A percentile compares a stretch with the other conserved stretches of the same genome.
Conservation (phyloP, 2,113 vertebrate species). For the Butorides virescens region DNA sequence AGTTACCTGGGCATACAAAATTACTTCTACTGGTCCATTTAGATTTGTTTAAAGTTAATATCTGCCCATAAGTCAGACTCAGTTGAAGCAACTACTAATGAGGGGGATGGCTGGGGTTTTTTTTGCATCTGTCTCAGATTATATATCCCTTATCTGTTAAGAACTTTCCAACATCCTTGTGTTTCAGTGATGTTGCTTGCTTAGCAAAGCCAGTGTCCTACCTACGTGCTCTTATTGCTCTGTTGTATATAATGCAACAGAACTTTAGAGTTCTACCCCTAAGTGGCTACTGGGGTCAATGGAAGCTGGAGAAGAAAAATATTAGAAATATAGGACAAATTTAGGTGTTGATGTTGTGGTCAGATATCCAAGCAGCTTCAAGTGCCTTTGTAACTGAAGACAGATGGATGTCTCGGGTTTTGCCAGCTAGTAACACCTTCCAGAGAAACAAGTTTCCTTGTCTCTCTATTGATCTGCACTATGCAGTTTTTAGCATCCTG, state of each 20-base stretch:
- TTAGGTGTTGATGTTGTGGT: not conserved
- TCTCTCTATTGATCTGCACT: not conserved
- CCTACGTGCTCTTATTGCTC: not conserved
- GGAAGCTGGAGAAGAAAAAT: not conserved
- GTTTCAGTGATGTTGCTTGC: conserved; percentile 20
- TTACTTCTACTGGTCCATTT: not conserved
- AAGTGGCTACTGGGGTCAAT: not conserved
- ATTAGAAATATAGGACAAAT: not conserved
- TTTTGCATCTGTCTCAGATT: not conserved
- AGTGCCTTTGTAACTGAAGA: not conserved
- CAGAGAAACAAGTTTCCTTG: not conserved
- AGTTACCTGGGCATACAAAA: not conserved
- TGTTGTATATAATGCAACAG: not conserved
- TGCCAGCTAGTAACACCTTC: not conserved
- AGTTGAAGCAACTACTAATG: conserved; percentile 50
- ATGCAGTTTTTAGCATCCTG: not conserved
- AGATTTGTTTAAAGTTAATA: not conserved
- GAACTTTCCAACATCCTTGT: conserved; percentile 9
- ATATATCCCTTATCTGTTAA: not conserved
- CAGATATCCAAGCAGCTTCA: not conserved
- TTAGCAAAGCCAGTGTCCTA: not conserved
- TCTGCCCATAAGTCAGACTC: not conserved
- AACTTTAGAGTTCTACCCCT: not conserved
- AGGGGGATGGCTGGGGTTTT: not conserved
- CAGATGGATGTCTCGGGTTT: not conserved